Base-by-base conservation (phyloP, 2,113 vertebrate genomes). In the Entelurus aequoreus region DNA sequence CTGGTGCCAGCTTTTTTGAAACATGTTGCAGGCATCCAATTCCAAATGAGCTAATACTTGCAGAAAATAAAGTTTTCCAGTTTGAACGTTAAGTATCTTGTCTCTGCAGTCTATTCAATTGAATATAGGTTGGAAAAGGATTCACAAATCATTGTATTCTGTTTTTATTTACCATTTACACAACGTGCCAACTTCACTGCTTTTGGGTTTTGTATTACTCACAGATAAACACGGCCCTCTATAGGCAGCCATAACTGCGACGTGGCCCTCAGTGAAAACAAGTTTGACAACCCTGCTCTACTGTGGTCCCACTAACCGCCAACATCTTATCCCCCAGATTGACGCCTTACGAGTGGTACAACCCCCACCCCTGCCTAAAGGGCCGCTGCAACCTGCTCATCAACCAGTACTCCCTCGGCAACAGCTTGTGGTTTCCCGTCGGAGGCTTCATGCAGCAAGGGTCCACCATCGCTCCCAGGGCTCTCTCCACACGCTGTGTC, bases 401-500 rank as follows among this genome's bases (percentile, higher is more conserved):
- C 72, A 99, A 99, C 72, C 97, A 99, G 87, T 99, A 98, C 80
- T 99, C 97, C 0, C 91, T 98, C 0, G 97, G 97, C 62, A 99
- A 98, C 90, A 98, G 95, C 72, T 90, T 99, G 80, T 99, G 97
- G 96, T 99, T 99, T 77, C 97, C 97, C 0, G 97, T 99, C 0
- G 97, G 97, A 40, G 96, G 97, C 6, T 99, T 99, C 88, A 98
- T 99, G 97, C 97, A 99, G 86, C 97, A 99, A 68, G 97, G 97
- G 61, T 99, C 96, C 62, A 96, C 96, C 72, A 97, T 99, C 0
- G 95, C 95, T 53, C 97, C 97, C 13, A 92, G 94, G n/a, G 97
- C 97, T 2, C 77, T 98, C 44, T 98, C 96, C 58, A 99, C 96
- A 0, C 94, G 97, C 62, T 99, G 97, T 4, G 94, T 99, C 90